Evolutionary conservation across 2,113 vertebrate genomes (phyloP), one percentile per base, ranked within the genome.

Genomic region (Myotis lucifugus): DNA sequence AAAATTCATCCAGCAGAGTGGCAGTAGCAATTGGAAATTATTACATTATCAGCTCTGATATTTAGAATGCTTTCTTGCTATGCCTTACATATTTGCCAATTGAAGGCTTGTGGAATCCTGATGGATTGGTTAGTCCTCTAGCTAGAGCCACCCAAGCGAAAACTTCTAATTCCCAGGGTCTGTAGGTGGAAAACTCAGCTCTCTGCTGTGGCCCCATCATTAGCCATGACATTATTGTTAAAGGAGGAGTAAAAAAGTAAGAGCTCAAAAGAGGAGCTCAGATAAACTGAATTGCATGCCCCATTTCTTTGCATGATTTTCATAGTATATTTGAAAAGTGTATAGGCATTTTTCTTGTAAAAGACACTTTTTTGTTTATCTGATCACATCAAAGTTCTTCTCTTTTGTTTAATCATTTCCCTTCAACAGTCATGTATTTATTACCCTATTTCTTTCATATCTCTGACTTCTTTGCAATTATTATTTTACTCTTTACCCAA

Each of bases 101-200:
- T 70, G n/a, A 48, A 90, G 11, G 72, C 85, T 69, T 85, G 48
- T 87, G 85, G 27, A 92, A 79, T 76, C 46, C 48, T 54, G 61
- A 93, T 61, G 34, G 17, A 46, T 69, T 89, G 46, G 23, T 91
- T 46, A 81, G 50, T 77, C 40, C 14, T 88, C 56, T 3, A 81
- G 50, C 29, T 54, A 76, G 6, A 27, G 18, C 18, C 23, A 87
- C 56, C 1, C 29, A 59, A 10, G 34, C 50, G 64, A 79, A 87
- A 79, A 52, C 77, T 81, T 90, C n/a, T 87, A 61, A 73, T 64
- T 86, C 42, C 6, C n/a, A 66, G 13, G 40, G 21, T 90, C 25
- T 95, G 23, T 27, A 81, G 64, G 46, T 25, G 52, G 94, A 89
- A 85, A 93, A 90, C 48, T 88, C 56, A 90, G 6, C 94, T 95